Conservation (phyloP, 2,797 vertebrate species). For the Vireo griseus region DNA sequence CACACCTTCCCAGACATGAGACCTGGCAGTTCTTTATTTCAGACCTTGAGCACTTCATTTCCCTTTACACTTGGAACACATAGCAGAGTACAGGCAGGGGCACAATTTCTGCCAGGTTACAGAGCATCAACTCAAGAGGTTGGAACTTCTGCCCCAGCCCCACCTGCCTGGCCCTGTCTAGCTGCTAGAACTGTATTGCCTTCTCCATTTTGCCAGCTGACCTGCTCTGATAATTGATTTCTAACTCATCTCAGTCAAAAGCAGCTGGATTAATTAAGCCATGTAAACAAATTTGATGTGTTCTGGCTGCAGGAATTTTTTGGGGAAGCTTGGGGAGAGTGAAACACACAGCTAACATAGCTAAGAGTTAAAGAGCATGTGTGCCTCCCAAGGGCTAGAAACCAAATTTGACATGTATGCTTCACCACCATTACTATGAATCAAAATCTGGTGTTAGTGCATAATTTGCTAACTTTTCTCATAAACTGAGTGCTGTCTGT, state of each 20-base stretch:
- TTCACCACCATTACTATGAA: neutral
- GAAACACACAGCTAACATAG: neutral
- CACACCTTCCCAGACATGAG: neutral
- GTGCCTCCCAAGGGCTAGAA: neutral
- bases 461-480: neutral
- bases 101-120: neutral
- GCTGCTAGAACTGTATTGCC: neutral
- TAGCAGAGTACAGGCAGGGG: neutral
- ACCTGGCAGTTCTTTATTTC: neutral
- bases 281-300: neutral
- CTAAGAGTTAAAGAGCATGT: neutral
- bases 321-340: neutral
- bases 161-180: neutral
- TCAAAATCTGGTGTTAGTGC: neutral
- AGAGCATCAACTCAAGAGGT: neutral
- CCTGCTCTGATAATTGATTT: neutral
- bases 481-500: neutral
- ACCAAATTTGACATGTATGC: neutral
- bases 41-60: neutral
- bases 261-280: neutral
- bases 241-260: neutral
- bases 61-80: neutral
- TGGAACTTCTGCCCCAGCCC: neutral
- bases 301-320: neutral
- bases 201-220: neutral